Base-by-base conservation (phyloP, 2,888 invertebrate species). In the Prenolepis imparis region DNA sequence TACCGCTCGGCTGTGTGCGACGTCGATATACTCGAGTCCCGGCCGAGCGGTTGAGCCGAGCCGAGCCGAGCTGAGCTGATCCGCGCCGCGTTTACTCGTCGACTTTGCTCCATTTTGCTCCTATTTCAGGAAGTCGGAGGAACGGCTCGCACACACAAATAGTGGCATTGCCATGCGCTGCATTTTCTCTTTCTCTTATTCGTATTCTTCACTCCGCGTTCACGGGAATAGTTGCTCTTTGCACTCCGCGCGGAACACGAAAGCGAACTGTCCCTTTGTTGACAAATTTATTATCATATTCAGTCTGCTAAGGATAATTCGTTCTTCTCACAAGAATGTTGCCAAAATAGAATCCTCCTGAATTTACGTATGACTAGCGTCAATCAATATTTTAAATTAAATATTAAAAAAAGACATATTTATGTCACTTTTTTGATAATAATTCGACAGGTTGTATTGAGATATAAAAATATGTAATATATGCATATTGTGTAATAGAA, bases 1-100 rank as follows among this genome's bases (percentile, higher is more conserved):
- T 94, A 94, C 92, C 90, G 92, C 88, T 82, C 72, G 81, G 64
- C 74, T 84, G 86, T 82, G 84, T 86, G 84, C 84, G 88, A 87
- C 87, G 85, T 83, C 57, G 75, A 80, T 87, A 86, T 84, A 84
- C 86, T 80, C 75, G 73, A 83, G 80, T 83, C 85, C 73, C 44
- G 64, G 75, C 66, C 77, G 64, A 66, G 64, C 59, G 59, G 57
- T 21, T n/a, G 64, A 36, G 84, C 84, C 83, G 81, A 70, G 55
- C 81, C 21, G 68, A 67, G 75, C 66, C 4, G 70, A 39, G 70
- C 77, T 5, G 75, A 39, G 52, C 36, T 28, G 73, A 28, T 32
- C 36, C 55, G 68, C 57, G 85, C 84, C 83, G 75, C 66, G 67
- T 64, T 64, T 87, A 44, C 48, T 66, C 72, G 81, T 78, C 84